Evolutionary conservation across 2,888 invertebrate genomes (phyloP), one percentile per base, ranked within the genome.

Genomic region (Athalia circularis): DNA sequence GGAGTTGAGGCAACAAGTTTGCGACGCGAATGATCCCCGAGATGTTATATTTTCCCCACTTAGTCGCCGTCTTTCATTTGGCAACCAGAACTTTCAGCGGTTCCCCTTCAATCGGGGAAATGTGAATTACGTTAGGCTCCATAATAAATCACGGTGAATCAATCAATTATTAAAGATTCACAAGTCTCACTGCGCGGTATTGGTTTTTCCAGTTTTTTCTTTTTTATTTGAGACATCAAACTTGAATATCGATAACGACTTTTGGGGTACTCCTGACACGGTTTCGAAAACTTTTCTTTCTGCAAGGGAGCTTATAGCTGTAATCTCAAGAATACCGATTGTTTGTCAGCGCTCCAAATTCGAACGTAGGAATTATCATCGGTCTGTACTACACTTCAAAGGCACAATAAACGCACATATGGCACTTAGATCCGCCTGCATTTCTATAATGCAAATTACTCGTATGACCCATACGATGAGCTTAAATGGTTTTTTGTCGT

Each of bases 361-460:
- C 2, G 0, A 29, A 29, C 29, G 2, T 29, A 29, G 29, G 29
- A n/a, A n/a, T 29, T 29, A 29, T 29, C 29, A 29, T 29, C 29
- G 29, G 29, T 29, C 29, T 29, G 29, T 29, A 29, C 29, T 48
- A 13, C 11, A 43, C 54, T 68, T 29, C 11, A 11, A 68, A 43
- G 54, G 11, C 0, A 3, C 15, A 1, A 7, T 65, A 48, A 43
- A 47, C 47, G 3, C n/a, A 6, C 65, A 65, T n/a, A 47, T 65
- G 9, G 29, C 29, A 29, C 29, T 29, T 29, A 1, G 29, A 29
- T 29, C 29, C 29, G 29, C 13, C 6, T 29, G 43, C 29, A 68
- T 68, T 68, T 54, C 68, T 52, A 54, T 54, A 29, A 54, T 68
- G 68, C 54, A 59, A 59, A 59, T 72, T 72, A 57, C 52, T 47